Evolutionary conservation across 2,888 invertebrate species (phyloP).

Genomic region (Drosophila subsilvestris): DNA sequence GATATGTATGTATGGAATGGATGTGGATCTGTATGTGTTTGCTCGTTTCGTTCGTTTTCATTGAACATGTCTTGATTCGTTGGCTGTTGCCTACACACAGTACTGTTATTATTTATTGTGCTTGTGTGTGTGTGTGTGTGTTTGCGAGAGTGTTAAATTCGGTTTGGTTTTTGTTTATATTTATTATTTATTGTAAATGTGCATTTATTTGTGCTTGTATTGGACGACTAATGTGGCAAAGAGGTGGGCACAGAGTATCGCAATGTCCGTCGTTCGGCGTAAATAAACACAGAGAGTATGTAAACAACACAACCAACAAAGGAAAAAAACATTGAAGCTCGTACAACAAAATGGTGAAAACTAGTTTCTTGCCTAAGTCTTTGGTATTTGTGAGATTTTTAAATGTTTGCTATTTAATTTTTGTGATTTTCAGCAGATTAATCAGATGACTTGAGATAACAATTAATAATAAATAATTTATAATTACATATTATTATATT

Average conservation of each 20-base stretch:
- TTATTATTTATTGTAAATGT: conserved; percentile 75
- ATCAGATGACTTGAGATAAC: too few species aligned
- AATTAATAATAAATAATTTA: too few species aligned
- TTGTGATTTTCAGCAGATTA: not conserved
- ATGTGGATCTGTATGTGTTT: conserved; percentile 6
- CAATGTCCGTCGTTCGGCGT: conserved; percentile 67
- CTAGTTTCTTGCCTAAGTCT: conserved; percentile 59
- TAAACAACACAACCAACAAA: conserved; percentile 23
- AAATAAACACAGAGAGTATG: conserved; percentile 62
- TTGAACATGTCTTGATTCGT: conserved; percentile 74
- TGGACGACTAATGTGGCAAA: conserved; percentile 72
- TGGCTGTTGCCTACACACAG: conserved; percentile 77
- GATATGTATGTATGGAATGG: conserved; percentile 44
- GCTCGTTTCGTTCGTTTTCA: conserved; percentile 71
- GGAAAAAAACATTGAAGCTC: conserved; percentile 58
- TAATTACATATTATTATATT: too few species aligned
- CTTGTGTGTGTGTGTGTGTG: conserved; percentile 5
- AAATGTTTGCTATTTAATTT: conserved; percentile 1
- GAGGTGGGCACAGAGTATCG: conserved; percentile 73
- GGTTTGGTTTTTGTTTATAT: conserved; percentile 68
- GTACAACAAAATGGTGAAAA: conserved; percentile 52
- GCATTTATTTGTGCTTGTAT: conserved; percentile 75
- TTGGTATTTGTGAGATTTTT: conserved; percentile 40
- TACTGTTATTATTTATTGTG: conserved; percentile 71
- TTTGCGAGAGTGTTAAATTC: conserved; percentile 30